phyloP scores from a whole-genome alignment of 2,888 invertebrate genomes.

The Aleiodes leptofemur region DNA sequence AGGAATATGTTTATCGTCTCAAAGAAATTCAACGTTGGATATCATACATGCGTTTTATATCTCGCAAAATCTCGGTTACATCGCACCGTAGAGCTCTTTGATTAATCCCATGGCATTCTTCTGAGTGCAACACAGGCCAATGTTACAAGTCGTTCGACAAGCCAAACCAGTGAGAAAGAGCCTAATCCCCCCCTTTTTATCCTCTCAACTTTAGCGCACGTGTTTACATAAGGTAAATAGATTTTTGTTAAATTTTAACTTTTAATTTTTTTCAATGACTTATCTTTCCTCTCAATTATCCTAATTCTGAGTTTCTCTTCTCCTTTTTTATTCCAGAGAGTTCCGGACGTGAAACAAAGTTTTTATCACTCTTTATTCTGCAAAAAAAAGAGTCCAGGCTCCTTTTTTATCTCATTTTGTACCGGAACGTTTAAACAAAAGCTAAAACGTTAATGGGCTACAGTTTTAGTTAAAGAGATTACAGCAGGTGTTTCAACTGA shows the following conservation, averaged over 20 bases:
- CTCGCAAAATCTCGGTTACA: constrained; percentile 27
- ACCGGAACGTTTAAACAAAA: constrained; percentile 31
- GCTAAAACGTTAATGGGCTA: constrained; percentile 33
- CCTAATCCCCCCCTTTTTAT: not conserved
- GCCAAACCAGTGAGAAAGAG: constrained; percentile 51
- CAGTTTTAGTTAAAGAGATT: constrained; percentile 39
- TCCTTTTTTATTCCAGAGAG: too few relatives aligned
- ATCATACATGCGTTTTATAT: constrained; percentile 30
- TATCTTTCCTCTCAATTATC: too few relatives aligned
- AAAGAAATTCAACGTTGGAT: constrained; percentile 19
- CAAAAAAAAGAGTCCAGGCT: constrained; percentile 7
- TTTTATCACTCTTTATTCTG: not conserved
- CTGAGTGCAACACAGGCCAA: constrained; percentile 58
- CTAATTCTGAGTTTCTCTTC: too few relatives aligned
- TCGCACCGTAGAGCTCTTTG: constrained; percentile 19
- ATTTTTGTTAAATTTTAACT: too few relatives aligned
- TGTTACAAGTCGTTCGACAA: constrained; percentile 67
- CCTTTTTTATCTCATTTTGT: constrained; percentile 16
- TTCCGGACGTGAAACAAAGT: too few relatives aligned
- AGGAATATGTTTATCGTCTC: constrained; percentile 27
- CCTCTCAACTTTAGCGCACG: not conserved
- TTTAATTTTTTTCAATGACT: too few relatives aligned
- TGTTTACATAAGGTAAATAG: constrained; percentile 1
- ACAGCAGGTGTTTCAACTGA: constrained; percentile 27
- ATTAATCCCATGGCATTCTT: constrained; percentile 26